Conservation (phyloP, 2,113 vertebrate species). For the Pseudorectes ferrugineus region DNA sequence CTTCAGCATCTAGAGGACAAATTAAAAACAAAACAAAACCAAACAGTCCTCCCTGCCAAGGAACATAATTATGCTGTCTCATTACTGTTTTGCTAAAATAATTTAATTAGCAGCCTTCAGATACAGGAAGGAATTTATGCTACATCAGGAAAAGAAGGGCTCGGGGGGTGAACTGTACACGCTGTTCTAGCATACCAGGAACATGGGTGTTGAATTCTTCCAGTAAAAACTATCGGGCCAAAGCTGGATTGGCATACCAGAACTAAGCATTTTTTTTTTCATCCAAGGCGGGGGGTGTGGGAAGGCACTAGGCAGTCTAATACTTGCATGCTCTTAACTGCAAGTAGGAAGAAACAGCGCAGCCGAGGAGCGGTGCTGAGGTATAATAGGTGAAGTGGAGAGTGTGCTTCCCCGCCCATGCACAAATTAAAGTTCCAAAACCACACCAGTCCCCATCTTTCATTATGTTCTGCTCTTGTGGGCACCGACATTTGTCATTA, state of each 20-base stretch:
- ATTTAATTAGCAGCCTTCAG: slow-evolving; percentile 69
- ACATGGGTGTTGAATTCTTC: neutral
- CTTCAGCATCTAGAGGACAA: slow-evolving; percentile 39
- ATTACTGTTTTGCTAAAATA: slow-evolving; percentile 67
- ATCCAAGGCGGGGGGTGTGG: no score
- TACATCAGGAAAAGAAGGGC: slow-evolving; percentile 42
- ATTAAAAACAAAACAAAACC: neutral
- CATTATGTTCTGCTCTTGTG: neutral
- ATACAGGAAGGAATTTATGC: slow-evolving; percentile 68
- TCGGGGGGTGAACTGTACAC: slow-evolving; percentile 3
- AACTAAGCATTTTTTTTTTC: neutral
- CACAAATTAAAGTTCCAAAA: neutral
- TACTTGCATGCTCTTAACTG: neutral
- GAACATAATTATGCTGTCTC: slow-evolving; percentile 72
- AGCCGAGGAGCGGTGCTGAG: neutral
- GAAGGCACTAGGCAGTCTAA: neutral
- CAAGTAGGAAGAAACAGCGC: neutral
- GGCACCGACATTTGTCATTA: neutral
- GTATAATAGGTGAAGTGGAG: neutral
- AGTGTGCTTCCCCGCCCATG: neutral
- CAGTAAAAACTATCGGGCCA: neutral
- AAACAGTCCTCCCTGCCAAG: slow-evolving; percentile 24
- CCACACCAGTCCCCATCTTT: neutral
- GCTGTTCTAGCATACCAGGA: slow-evolving; percentile 63
- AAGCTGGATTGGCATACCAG: slow-evolving; percentile 27